These are phyloP conservation scores for Pituophis catenifer DNA, from an alignment of 2,113 vertebrate genomes.

Conservation along the genomic window DNA sequence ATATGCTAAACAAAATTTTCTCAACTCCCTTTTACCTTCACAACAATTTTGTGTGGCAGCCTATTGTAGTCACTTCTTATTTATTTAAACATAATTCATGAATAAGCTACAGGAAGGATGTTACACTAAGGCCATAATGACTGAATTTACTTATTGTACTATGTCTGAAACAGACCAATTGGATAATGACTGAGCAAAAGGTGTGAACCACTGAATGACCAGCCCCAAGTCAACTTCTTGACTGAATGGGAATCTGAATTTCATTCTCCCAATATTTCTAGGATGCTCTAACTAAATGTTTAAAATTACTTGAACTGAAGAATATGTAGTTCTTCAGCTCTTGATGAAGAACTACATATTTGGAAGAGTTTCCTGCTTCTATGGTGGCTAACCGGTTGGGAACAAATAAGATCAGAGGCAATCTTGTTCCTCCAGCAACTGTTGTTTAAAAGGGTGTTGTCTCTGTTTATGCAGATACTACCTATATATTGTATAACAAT, in stretches of 20 bases:
- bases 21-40: neutral
- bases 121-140: neutral
- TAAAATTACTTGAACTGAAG: neutral
- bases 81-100: neutral
- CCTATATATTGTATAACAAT: neutral
- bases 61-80: neutral
- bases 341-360: neutral
- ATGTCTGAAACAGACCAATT: neutral
- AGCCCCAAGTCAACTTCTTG: neutral
- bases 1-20: neutral
- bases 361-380: neutral
- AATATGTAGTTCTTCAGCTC: neutral
- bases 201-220: neutral
- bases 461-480: neutral
- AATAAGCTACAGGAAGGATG: neutral
- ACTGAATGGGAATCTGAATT: neutral
- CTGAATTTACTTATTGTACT: neutral
- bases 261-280: neutral
- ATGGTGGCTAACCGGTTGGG: neutral
- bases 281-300: neutral
- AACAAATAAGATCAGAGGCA: neutral
- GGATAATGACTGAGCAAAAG: neutral
- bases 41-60: neutral
- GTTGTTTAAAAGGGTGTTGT: neutral
- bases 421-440: neutral